Base-by-base conservation (phyloP, 2,113 vertebrate genomes). In the Phoenicopterus ruber region DNA sequence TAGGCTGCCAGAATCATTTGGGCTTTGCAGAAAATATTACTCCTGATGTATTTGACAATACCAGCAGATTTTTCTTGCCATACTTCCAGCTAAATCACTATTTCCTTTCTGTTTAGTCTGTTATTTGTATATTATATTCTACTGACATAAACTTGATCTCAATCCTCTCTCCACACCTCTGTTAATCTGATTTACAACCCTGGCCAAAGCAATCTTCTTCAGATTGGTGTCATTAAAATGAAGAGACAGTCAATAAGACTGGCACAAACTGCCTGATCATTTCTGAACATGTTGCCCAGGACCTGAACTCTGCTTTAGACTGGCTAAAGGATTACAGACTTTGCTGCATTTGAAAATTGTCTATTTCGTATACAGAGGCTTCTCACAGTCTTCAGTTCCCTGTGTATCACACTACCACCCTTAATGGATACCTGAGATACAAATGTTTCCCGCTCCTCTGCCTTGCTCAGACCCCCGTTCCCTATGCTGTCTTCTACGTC, bases 1-100 rank as follows among this genome's bases (percentile, higher is more conserved):
- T 90, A 97, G 94, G 87, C 90, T 93, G 88, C 54, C 34, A 79
- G 78, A 95, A 91, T 91, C 81, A 85, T 87, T 73, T 80, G 90
- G 62, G 94, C 62, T 93, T 96, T 95, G 78, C 66, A 94, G 82
- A 72, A 96, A 96, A 69, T 93, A 87, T 20, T 81, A 49, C 40
- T 87, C 72, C 57, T 69, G 66, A 69, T 80, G 34, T 32, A 40
- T 94, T 11, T 90, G 66, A 96, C 78, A 93, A 72, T 79, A 65
- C 36, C 5, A 50, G 46, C 69, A 85, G 66, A 63, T 69, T 76
- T 87, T 69, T 79, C 61, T 85, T 69, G 47, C 57, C 9, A 0
- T 69, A 36, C 21, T 91, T 89, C 40, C 84, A 87, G 61, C 32
- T 91, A 82, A 85, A 90, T 76, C 31, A 52, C 15, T 13, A 17